These are phyloP conservation scores for Bombycilla garrulus DNA, from an alignment of 2,113 vertebrate species.

Conservation along the genomic window DNA sequence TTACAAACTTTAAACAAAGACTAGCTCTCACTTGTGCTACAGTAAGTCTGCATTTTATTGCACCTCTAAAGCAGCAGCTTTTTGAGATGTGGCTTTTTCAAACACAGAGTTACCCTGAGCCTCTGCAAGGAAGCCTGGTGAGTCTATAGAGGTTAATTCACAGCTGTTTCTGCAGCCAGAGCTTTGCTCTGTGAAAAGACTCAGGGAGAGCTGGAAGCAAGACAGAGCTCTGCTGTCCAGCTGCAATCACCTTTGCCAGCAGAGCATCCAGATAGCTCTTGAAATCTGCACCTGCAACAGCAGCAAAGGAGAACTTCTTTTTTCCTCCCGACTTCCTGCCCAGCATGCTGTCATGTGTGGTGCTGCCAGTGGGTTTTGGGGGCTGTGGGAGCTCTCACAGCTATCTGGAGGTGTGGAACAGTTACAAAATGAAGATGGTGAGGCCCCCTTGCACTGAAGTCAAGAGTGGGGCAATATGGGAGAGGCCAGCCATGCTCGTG, in stretches of 20 bases:
- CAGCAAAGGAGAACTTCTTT: neutral
- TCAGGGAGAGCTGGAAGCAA: neutral
- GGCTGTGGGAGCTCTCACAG: neutral
- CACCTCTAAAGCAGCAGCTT: neutral
- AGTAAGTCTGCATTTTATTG: neutral
- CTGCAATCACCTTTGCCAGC: neutral
- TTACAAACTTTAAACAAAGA: neutral
- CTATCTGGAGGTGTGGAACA: neutral
- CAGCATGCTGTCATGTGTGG: fast-evolving
- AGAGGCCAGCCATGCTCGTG: fast-evolving
- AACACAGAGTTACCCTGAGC: fast-evolving
- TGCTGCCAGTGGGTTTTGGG: neutral
- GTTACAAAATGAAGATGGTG: neutral
- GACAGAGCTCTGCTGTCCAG: neutral
- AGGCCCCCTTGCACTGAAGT: neutral
- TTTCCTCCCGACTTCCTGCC: neutral
- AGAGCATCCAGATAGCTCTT: neutral
- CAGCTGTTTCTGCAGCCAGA: neutral
- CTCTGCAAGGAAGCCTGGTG: neutral
- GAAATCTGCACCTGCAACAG: neutral
- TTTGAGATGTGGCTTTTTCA: neutral
- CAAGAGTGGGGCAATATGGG: no score
- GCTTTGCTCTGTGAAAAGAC: neutral
- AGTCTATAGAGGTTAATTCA: neutral
- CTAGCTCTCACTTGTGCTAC: neutral